Conservation (phyloP, 2,113 vertebrate genomes). For the Synodontis membranacea region DNA sequence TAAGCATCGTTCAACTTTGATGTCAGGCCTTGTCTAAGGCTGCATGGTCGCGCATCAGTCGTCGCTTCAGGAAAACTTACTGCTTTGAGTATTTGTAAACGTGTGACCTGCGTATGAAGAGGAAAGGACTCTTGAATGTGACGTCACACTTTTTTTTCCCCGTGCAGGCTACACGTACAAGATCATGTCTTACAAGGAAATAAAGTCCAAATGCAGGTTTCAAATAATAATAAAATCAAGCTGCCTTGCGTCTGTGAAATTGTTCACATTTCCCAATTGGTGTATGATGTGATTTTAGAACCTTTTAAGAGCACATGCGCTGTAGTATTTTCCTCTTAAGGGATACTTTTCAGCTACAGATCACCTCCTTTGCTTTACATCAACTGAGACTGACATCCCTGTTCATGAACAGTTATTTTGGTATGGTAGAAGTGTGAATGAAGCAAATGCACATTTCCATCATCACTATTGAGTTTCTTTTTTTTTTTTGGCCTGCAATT, state of each 20-base stretch:
- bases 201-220: neutral
- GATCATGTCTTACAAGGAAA: neutral
- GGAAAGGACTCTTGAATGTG: slow-evolving; percentile 3
- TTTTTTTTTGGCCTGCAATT: neutral
- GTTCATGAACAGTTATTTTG: slow-evolving; percentile 8
- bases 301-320: neutral
- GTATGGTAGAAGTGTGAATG: neutral
- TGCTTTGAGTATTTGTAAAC: slow-evolving; percentile 16
- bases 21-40: slow-evolving; percentile 19
- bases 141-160: neutral
- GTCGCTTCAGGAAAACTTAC: slow-evolving; percentile 1
- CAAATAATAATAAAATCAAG: no score
- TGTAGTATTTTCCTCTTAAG: neutral
- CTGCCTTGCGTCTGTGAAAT: neutral
- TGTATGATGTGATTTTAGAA: neutral
- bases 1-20: slow-evolving; percentile 1
- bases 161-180: neutral
- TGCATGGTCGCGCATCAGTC: slow-evolving; percentile 11
- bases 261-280: neutral
- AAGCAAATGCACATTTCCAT: neutral
- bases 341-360: neutral
- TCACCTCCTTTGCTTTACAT: neutral
- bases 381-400: neutral
- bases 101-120: neutral
- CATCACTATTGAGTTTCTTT: neutral